Evolutionary conservation across 2,113 vertebrate species (phyloP).

Genomic region (Hippocampus comes): DNA sequence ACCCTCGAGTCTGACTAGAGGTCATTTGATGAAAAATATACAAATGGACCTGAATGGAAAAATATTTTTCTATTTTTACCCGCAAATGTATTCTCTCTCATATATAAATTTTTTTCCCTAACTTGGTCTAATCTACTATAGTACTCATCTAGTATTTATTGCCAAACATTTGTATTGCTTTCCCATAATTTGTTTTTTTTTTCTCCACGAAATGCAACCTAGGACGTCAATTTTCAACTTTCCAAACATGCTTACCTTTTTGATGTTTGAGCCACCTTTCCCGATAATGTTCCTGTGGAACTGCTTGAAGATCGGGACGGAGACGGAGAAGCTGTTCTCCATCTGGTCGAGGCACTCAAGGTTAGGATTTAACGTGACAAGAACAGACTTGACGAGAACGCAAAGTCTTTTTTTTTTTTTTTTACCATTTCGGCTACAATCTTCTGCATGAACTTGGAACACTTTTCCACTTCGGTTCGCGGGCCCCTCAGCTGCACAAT

Average conservation of each 20-base stretch:
- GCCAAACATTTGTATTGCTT: no score
- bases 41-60: background rate
- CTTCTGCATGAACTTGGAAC: slow-evolving; percentile 96
- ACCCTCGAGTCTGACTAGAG: no score
- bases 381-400: background rate
- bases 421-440: slow-evolving; percentile 94
- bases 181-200: no score
- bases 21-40: background rate
- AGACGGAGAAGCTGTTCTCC: slow-evolving; percentile 94
- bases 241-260: slow-evolving; percentile 78
- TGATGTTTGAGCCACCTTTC: slow-evolving; percentile 98
- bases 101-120: no score
- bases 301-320: slow-evolving; percentile 98
- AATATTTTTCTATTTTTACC: no score
- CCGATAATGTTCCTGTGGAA: slow-evolving; percentile 99
- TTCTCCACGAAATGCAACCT: no score
- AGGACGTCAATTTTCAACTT: background rate
- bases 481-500: slow-evolving; percentile 96
- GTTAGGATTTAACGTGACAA: slow-evolving; percentile 3
- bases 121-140: no score
- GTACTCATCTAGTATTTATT: no score
- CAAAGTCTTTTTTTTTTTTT: background rate
- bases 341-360: slow-evolving; percentile 66
- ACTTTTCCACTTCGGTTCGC: slow-evolving; percentile 95
- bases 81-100: no score